phyloP scores from a whole-genome alignment of 2,797 vertebrate genomes.

The Naso thynnoides region DNA sequence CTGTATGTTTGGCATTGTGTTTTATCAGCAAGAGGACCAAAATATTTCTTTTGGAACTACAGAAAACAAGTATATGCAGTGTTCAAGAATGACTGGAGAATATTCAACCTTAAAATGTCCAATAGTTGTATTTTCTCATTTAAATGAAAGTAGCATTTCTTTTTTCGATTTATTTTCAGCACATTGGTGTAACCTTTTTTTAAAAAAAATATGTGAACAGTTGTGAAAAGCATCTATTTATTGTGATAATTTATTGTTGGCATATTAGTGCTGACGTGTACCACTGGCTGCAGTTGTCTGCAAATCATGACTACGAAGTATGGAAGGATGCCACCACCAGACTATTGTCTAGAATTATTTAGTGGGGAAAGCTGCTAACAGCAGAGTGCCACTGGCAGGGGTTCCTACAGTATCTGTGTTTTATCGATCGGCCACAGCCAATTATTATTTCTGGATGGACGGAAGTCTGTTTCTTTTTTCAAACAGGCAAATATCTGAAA shows the following conservation, averaged over 20 bases:
- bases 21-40: slow-evolving; percentile 20
- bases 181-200: slow-evolving; percentile 6
- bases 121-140: slow-evolving; percentile 1
- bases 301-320: slow-evolving; percentile 28
- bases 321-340: slow-evolving; percentile 14
- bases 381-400: slow-evolving; percentile 6
- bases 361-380: slow-evolving; percentile 22
- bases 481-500: slow-evolving; percentile 48
- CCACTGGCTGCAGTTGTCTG: slow-evolving; percentile 16
- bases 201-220: neutral
- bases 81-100: neutral
- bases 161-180: slow-evolving; percentile 16
- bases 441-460: slow-evolving; percentile 48
- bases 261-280: slow-evolving; percentile 9
- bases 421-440: slow-evolving; percentile 51
- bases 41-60: slow-evolving; percentile 14
- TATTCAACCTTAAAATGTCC: neutral
- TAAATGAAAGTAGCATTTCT: neutral
- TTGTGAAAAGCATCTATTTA: slow-evolving; percentile 13
- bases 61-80: slow-evolving; percentile 9
- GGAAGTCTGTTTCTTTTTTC: slow-evolving; percentile 30
- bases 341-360: slow-evolving; percentile 7
- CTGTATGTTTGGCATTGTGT: slow-evolving; percentile 24
- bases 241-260: slow-evolving; percentile 31
- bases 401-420: slow-evolving; percentile 33